These are phyloP conservation scores for Mythimna vitellina DNA, from an alignment of 2,888 invertebrate genomes.

Conservation along the genomic window DNA sequence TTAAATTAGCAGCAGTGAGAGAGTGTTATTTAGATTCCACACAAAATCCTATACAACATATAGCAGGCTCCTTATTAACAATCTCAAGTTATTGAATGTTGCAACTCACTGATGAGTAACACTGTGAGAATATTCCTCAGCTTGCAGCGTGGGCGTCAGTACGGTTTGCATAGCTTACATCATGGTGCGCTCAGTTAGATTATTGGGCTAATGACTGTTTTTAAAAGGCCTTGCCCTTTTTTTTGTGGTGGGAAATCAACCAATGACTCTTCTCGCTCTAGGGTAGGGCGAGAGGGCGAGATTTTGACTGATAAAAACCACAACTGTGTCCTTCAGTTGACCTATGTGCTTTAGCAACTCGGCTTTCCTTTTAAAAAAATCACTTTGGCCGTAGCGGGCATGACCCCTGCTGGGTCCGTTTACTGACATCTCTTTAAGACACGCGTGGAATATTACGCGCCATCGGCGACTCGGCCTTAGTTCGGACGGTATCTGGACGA, in stretches of 20 bases:
- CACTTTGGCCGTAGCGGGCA: no score
- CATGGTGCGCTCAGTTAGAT: constrained; percentile 27
- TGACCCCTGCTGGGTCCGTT: no score
- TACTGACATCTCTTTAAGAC: no score
- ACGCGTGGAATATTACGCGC: no score
- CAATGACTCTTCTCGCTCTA: not conserved
- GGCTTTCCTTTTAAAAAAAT: no score
- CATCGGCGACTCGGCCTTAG: no score
- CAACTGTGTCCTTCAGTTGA: no score
- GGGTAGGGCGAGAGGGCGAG: no score
- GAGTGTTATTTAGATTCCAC: constrained; percentile 31
- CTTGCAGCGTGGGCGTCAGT: constrained; percentile 72
- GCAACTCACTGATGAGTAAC: constrained; percentile 81
- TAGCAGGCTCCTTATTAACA: constrained; percentile 68
- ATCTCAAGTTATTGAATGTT: constrained; percentile 70
- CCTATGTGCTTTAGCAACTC: no score
- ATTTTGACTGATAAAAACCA: not conserved
- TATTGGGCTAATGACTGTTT: constrained; percentile 38
- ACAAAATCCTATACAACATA: constrained; percentile 52
- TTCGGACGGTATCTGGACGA: no score
- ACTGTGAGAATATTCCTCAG: constrained; percentile 73
- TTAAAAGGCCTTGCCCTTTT: constrained; percentile 25
- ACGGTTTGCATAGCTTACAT: constrained; percentile 55
- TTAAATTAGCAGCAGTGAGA: not conserved
- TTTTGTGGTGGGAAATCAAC: no score